Evolutionary conservation across 1,140 invertebrate genomes (phyloP), one percentile per base, ranked within the genome.

Genomic region (Choristoneura fumiferana): DNA sequence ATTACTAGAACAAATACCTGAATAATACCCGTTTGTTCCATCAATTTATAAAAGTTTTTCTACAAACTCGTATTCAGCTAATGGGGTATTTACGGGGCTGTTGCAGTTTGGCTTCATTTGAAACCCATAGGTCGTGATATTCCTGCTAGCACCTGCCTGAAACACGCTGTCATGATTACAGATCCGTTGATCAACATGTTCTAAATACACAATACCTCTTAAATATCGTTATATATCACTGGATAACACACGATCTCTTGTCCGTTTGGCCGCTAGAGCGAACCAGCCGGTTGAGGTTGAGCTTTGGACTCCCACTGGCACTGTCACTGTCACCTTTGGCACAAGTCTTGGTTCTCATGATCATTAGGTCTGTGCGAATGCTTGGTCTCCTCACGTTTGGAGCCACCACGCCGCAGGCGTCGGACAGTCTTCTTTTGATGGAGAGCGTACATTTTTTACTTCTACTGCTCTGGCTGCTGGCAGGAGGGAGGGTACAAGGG

Each of bases 331-430:
- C 92, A 5, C 92, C 92, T 77, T 93, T 90, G 59, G 92, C 92
- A 87, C 93, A 94, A 38, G 93, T 95, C 82, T 95, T 95, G 57
- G 94, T 94, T 76, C 95, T 92, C 92, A 96, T 95, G 57, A 96
- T 94, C 91, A 96, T 94, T 40, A 97, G 91, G 81, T 97, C 95
- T 4, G 95, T 96, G 52, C 95, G 90, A 58, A 97, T 95, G 79
- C 95, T 96, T 4, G 96, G 95, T 39, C 95, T 89, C 35, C 95
- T 87, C 0, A 95, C 95, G 76, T 96, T 96, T 4, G 95, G 95
- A 4, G 95, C 94, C 2, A 96, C 94, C 4, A 96, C 94, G 6
- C 95, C 95, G 77, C 95, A 96, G 12, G 95, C 95, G 76, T 96
- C 95, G 63, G 95, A 96, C 65, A 96, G 88, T 15, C 94, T 91